A percentile compares a stretch with the other conserved stretches of the same genome.
Evolutionary conservation across 2,113 vertebrate species (phyloP).

Genomic region (Lepus europaeus): DNA sequence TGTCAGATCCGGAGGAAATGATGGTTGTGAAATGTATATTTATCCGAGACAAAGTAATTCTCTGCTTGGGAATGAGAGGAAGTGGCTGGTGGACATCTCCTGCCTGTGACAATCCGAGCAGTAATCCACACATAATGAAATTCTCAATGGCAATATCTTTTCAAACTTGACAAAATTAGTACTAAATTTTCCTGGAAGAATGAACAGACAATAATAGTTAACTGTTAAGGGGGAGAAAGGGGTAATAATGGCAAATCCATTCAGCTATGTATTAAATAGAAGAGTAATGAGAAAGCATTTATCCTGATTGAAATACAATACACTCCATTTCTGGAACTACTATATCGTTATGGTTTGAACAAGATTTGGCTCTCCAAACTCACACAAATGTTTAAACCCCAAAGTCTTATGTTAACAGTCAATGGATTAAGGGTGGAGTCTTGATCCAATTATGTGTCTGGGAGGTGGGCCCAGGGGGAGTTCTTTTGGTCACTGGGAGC

Average conservation of each 20-base stretch:
- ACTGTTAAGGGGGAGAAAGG: background rate
- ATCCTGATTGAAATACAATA: conserved; percentile 8
- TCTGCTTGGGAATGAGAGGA: background rate
- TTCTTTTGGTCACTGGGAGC: no score
- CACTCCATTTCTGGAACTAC: background rate
- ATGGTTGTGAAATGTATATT: background rate
- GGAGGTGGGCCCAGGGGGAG: no score
- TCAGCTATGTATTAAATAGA: background rate
- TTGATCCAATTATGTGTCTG: no score
- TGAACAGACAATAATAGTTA: background rate
- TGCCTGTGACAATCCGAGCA: background rate
- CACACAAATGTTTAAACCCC: no score
- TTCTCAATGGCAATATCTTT: background rate
- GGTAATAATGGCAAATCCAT: background rate
- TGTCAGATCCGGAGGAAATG: background rate
- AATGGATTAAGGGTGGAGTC: no score
- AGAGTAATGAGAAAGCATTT: background rate
- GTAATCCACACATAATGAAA: background rate
- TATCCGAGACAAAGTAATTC: background rate
- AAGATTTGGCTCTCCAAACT: no score
- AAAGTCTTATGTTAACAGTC: no score
- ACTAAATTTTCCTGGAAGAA: conserved; percentile 30
- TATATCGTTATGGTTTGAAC: background rate
- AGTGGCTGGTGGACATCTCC: background rate
- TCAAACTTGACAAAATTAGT: conserved; percentile 31